Evolutionary conservation across 2,888 invertebrate species (phyloP), one percentile per base, ranked within the genome.

Genomic region (Monoplex corrugatus): DNA sequence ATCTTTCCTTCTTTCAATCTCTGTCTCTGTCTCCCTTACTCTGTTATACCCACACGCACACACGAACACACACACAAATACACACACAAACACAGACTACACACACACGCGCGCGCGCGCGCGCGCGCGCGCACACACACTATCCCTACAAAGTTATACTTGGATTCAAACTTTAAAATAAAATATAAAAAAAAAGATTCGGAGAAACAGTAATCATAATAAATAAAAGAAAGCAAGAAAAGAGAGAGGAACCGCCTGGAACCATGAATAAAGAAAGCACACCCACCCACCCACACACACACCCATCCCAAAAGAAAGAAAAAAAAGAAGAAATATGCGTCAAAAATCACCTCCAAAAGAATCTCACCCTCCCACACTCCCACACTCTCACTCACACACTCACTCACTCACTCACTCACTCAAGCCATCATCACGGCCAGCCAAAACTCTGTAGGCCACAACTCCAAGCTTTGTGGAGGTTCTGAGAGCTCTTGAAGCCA

Each of bases 401-500:
- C 68, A n/a, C 68, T 28, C 68, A 50, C 10, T 10, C 19, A 10
- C 72, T 10, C 23, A 28, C 68, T 28, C 68, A 28, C 68, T 19
- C 16, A 28, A 68, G 28, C 5, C 50, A 8, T 50, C 50, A 50
- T 50, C 50, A 8, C 50, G n/a, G n/a, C n/a, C n/a, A n/a, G n/a
- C n/a, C n/a, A n/a, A n/a, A 50, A 68, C 23, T 68, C n/a, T 68
- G 16, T 68, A 28, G 28, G n/a, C 68, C 10, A 5, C 13, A 28
- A 23, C 5, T 10, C 28, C 16, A 28, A 68, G 68, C 68, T 68
- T 68, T 68, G 68, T 28, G 68, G 68, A 28, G n/a, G 68, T 68
- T 68, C 68, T 28, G 28, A 68, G 28, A 68, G 5, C 85, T 57
- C 85, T 50, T 32, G 57, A 86, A 40, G 86, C n/a, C 86, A 43